phyloP scores from a whole-genome alignment of 2,797 vertebrate genomes.

The Gila robusta region DNA sequence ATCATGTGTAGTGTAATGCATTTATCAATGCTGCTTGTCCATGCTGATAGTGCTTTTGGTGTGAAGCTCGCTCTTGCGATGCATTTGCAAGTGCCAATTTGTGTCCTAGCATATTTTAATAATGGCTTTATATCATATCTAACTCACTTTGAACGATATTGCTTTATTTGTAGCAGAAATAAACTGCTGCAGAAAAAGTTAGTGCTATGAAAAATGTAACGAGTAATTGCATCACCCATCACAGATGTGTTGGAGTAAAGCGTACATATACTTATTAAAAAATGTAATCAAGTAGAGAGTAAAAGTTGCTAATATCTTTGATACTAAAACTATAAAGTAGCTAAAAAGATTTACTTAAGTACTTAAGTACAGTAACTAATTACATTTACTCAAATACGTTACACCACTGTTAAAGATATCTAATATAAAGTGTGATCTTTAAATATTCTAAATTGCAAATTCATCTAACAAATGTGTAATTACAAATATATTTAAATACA shows the following conservation, averaged over 20 bases:
- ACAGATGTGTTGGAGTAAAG: not conserved
- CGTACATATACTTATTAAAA: too few relatives aligned
- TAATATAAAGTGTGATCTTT: too few relatives aligned
- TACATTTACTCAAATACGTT: not conserved
- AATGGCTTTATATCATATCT: not conserved
- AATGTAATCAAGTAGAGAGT: not conserved
- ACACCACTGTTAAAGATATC: too few relatives aligned
- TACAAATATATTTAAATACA: not conserved
- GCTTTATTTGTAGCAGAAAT: not conserved
- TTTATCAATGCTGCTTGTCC: not conserved
- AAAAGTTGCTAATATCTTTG: not conserved
- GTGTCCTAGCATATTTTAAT: not conserved
- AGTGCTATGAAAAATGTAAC: not conserved
- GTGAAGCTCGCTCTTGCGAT: not conserved
- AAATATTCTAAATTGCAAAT: not conserved
- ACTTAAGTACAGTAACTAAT: not conserved
- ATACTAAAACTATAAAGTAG: too few relatives aligned
- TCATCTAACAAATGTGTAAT: not conserved
- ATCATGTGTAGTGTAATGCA: not conserved
- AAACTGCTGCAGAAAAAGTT: not conserved
- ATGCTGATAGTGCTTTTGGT: not conserved
- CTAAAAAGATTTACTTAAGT: too few relatives aligned
- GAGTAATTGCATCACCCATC: not conserved
- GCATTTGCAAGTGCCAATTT: not conserved
- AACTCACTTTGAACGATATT: not conserved